A percentile compares a stretch with the other conserved stretches of the same genome.
Conservation (phyloP, 2,888 invertebrate genomes). For the Eupelmus urozonus region DNA sequence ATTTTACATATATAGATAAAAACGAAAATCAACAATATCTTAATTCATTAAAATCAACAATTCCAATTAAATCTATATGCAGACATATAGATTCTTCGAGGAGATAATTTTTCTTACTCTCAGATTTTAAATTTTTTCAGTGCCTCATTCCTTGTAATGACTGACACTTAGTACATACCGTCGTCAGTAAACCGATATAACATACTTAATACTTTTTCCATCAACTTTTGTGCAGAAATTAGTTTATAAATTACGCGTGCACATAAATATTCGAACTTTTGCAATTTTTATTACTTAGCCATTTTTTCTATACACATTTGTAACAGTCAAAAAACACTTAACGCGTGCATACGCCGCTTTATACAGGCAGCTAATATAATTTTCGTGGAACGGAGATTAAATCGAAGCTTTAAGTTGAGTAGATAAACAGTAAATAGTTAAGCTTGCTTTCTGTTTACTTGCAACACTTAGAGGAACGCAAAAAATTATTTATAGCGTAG, state of each 20-base stretch:
- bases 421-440: constrained; percentile 19
- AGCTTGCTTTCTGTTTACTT: neutral
- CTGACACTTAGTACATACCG: constrained; percentile 12
- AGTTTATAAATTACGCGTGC: constrained; percentile 28
- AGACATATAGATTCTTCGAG: constrained; percentile 13
- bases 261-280: constrained; percentile 17
- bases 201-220: neutral
- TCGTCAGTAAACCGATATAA: neutral
- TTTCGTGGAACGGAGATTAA: constrained; percentile 13
- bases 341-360: constrained; percentile 28
- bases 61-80: constrained; percentile 32
- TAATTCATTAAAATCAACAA: constrained; percentile 50
- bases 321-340: constrained; percentile 46
- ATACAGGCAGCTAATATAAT: constrained; percentile 23
- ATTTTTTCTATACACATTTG: constrained; percentile 28
- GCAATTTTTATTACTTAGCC: neutral
- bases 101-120: constrained; percentile 28
- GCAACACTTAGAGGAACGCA: constrained; percentile 25
- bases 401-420: constrained; percentile 7
- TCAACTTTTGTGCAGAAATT: neutral
- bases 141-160: constrained; percentile 16
- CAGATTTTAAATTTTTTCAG: constrained; percentile 31
- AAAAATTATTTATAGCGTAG: constrained; percentile 18
- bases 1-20: constrained; percentile 34
- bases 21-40: constrained; percentile 49